Evolutionary conservation across 2,113 vertebrate genomes (phyloP).

Genomic region (Chionomys nivalis): DNA sequence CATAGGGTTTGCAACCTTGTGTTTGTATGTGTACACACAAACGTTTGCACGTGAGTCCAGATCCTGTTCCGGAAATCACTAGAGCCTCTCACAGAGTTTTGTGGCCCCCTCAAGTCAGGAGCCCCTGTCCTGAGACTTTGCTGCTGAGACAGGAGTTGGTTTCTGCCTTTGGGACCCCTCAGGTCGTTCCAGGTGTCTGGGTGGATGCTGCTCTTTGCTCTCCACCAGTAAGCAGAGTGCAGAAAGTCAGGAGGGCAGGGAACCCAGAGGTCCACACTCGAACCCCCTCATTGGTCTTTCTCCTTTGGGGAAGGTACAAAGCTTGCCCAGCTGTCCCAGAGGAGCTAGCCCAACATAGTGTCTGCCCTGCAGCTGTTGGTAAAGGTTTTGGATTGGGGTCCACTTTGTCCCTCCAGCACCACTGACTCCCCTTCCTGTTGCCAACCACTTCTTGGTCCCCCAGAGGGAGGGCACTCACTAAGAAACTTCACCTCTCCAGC

Average conservation of each 20-base stretch:
- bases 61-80: neutral
- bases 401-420: neutral
- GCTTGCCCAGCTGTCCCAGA: neutral
- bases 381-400: neutral
- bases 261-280: neutral
- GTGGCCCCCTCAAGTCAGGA: neutral
- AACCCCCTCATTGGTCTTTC: neutral
- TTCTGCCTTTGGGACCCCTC: neutral
- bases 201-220: accelerated
- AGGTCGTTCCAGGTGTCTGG: neutral
- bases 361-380: neutral
- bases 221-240: neutral
- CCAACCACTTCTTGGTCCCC: neutral
- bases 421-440: neutral
- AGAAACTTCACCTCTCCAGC: neutral
- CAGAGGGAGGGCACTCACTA: neutral
- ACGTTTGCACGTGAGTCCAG: neutral
- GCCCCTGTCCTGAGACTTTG: neutral
- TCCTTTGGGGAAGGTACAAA: neutral
- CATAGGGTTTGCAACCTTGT: neutral
- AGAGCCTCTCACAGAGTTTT: neutral
- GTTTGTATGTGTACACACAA: accelerated
- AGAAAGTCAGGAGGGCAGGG: neutral
- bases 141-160: neutral
- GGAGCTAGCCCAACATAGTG: too few relatives aligned